These are phyloP conservation scores for Drosophila pseudotakahashii DNA, from an alignment of 2,888 invertebrate species.

Conservation along the genomic window DNA sequence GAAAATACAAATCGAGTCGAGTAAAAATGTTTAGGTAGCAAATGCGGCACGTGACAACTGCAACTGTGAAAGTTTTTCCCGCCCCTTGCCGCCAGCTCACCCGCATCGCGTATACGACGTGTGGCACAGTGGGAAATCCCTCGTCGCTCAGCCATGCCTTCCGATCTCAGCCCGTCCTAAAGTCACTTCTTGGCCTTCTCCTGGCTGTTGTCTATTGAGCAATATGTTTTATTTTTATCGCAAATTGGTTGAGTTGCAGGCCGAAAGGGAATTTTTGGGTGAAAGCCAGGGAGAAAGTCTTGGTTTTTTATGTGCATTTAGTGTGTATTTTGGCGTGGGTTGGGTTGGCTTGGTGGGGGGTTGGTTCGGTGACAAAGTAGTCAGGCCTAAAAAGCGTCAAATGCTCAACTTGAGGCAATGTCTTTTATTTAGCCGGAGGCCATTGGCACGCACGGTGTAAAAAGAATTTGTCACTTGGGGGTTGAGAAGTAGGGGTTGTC, in stretches of 20 bases:
- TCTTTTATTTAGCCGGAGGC: conserved; percentile 41
- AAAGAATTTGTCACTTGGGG: conserved; percentile 43
- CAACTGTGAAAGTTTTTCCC: conserved; percentile 58
- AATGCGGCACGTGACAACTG: conserved; percentile 69
- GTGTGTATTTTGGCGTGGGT: conserved; percentile 26
- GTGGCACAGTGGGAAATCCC: conserved; percentile 32
- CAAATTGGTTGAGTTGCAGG: conserved; percentile 67
- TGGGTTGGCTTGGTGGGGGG: neutral
- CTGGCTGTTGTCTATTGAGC: conserved; percentile 62
- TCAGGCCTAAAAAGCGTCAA: conserved; percentile 42
- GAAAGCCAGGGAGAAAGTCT: conserved; percentile 17
- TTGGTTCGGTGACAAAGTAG: conserved; percentile 35
- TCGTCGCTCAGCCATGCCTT: conserved; percentile 5
- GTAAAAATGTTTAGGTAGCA: conserved; percentile 62
- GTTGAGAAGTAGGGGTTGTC: conserved; percentile 7
- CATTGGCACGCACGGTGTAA: conserved; percentile 52
- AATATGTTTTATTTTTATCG: conserved; percentile 75
- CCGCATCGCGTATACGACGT: conserved; percentile 64
- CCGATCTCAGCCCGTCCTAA: neutral
- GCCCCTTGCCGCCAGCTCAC: neutral
- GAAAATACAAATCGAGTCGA: conserved; percentile 30
- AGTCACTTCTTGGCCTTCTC: conserved; percentile 15
- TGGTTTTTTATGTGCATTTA: conserved; percentile 56
- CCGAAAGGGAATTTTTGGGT: conserved; percentile 9
- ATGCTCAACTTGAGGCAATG: conserved; percentile 47